These are phyloP conservation scores for Malthinus flaveolus DNA, from an alignment of 2,888 invertebrate genomes.

Conservation along the genomic window DNA sequence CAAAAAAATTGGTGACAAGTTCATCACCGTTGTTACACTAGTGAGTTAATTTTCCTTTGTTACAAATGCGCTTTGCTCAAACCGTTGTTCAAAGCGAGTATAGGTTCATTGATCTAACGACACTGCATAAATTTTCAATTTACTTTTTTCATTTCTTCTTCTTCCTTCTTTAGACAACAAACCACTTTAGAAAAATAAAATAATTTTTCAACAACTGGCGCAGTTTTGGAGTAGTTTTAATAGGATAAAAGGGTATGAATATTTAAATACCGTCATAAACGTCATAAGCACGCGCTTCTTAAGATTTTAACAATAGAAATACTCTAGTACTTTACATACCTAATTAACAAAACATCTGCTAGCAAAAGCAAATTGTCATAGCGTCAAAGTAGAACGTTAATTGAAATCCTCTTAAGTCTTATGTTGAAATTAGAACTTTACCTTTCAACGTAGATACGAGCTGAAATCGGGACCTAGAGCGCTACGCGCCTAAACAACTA, in stretches of 20 bases:
- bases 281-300: constrained; percentile 20
- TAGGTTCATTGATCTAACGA: too few species aligned
- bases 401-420: constrained; percentile 21
- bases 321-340: constrained; percentile 23
- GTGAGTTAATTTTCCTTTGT: too few species aligned
- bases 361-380: constrained; percentile 19
- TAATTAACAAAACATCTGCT: constrained; percentile 26
- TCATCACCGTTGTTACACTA: too few species aligned
- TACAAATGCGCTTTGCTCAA: too few species aligned
- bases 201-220: too few species aligned
- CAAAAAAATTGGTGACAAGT: too few species aligned
- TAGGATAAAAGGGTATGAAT: neutral
- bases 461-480: neutral
- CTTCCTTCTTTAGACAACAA: too few species aligned
- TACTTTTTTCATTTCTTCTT: too few species aligned
- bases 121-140: too few species aligned
- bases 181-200: too few species aligned
- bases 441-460: neutral
- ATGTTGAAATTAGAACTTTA: constrained; percentile 17
- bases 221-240: too few species aligned
- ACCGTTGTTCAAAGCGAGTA: too few species aligned
- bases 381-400: constrained; percentile 26
- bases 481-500: neutral
- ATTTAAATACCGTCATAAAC: constrained; percentile 22
- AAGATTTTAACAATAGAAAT: constrained; percentile 19